Conservation (phyloP, 2,888 invertebrate species). For the Anthophora plumipes region DNA sequence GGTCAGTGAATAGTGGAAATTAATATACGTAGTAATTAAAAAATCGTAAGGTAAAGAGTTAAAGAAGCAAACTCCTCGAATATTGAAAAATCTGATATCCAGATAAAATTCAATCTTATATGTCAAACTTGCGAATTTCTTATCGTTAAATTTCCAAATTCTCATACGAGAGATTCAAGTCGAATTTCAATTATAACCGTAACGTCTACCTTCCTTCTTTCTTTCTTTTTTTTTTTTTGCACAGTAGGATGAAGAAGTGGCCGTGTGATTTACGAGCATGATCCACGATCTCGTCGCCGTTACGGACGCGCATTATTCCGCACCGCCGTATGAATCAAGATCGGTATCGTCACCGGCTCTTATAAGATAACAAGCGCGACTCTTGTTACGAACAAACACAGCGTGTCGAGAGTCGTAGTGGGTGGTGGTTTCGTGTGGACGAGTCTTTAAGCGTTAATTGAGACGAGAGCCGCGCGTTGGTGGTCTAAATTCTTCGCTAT, state of each 20-base stretch:
- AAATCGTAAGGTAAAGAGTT: no score
- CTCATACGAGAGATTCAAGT: neutral
- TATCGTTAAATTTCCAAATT: fast-evolving
- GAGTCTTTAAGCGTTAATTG: conserved; percentile 75
- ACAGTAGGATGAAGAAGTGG: neutral
- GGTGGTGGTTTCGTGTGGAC: conserved; percentile 71
- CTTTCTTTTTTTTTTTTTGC: no score
- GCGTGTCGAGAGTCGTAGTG: conserved; percentile 65
- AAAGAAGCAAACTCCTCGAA: no score
- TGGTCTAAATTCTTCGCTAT: conserved; percentile 78
- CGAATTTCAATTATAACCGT: neutral
- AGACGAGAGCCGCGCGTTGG: conserved; percentile 73
- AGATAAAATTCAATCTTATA: neutral
- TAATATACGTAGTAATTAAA: no score
- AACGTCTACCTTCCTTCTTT: no score
- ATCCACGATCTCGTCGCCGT: conserved; percentile 41
- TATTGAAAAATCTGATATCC: no score
- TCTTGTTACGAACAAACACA: conserved; percentile 66
- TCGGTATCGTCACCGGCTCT: conserved; percentile 61
- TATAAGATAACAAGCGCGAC: conserved; percentile 67
- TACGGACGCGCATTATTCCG: conserved; percentile 54
- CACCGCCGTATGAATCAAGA: conserved; percentile 65
- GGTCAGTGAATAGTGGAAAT: no score
- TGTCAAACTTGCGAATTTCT: neutral
- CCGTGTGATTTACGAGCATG: conserved; percentile 42